These are phyloP conservation scores for Tillus elongatus DNA, from an alignment of 2,888 invertebrate species.

Conservation along the genomic window DNA sequence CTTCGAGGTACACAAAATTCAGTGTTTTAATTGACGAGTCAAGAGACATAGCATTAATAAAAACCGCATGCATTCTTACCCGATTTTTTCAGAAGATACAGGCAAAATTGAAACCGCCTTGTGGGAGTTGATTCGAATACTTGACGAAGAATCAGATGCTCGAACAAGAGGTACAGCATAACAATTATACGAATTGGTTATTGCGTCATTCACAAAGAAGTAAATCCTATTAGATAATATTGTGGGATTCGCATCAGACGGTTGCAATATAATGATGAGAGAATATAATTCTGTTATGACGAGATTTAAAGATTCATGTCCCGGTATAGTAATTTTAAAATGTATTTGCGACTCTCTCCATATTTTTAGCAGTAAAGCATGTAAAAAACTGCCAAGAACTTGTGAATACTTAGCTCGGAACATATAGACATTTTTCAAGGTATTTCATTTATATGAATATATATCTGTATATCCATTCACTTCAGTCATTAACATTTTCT, in stretches of 20 bases:
- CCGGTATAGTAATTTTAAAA: slow-evolving; percentile 27
- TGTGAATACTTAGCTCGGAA: too few relatives aligned
- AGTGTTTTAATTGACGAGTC: slow-evolving; percentile 11
- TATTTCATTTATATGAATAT: too few relatives aligned
- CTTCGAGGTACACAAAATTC: slow-evolving; percentile 9
- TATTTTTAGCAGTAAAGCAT: too few relatives aligned
- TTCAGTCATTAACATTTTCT: too few relatives aligned
- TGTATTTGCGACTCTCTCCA: slow-evolving; percentile 31
- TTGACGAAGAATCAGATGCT: slow-evolving; percentile 6
- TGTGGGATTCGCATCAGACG: slow-evolving; percentile 31
- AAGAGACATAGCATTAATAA: slow-evolving; percentile 7
- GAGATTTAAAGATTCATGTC: slow-evolving; percentile 24
- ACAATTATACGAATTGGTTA: slow-evolving; percentile 7
- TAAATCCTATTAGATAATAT: slow-evolving; percentile 27
- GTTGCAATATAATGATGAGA: slow-evolving; percentile 31
- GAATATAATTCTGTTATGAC: slow-evolving; percentile 27
- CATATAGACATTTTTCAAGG: too few relatives aligned
- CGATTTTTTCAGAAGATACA: slow-evolving; percentile 5
- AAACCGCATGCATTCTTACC: slow-evolving; percentile 12
- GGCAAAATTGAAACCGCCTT: slow-evolving; percentile 7
- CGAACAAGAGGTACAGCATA: slow-evolving; percentile 9
- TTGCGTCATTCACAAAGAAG: slow-evolving; percentile 20
- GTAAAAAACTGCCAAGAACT: too few relatives aligned
- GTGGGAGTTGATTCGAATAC: slow-evolving; percentile 8
- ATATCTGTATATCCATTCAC: too few relatives aligned